A percentile compares a stretch with the other conserved stretches of the same genome.
These are phyloP conservation scores for Rhea pennata DNA, from an alignment of 2,113 vertebrate genomes.

Conservation along the genomic window DNA sequence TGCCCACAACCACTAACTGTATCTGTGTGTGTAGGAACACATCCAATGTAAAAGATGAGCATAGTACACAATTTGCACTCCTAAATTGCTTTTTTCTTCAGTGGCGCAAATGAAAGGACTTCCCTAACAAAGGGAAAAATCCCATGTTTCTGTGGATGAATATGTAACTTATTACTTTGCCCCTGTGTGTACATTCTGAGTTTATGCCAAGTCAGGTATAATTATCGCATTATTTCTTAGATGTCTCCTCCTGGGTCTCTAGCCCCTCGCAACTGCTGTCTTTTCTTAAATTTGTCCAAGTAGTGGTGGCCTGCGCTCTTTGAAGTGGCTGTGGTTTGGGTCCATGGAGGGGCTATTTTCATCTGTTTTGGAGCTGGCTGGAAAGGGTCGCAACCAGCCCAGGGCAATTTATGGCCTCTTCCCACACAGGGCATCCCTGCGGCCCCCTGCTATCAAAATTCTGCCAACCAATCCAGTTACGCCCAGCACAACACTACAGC, in stretches of 20 bases:
- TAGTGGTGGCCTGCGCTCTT: too few species aligned
- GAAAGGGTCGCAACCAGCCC: too few species aligned
- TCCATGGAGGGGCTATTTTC: too few species aligned
- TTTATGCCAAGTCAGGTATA: not conserved
- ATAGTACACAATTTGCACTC: not conserved
- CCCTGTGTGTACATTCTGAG: not conserved
- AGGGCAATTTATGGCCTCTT: too few species aligned
- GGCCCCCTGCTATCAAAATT: too few species aligned
- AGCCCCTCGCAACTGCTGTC: too few species aligned
- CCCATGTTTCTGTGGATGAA: not conserved
- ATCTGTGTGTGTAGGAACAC: not conserved
- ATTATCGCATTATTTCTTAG: not conserved
- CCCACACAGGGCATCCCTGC: too few species aligned
- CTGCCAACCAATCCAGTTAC: not conserved
- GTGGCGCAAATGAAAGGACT: not conserved
- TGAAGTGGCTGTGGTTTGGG: too few species aligned
- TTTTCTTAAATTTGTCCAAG: too few species aligned
- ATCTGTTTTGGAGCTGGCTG: too few species aligned
- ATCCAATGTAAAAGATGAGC: not conserved
- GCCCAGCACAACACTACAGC: too few species aligned
- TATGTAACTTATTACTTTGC: not conserved
- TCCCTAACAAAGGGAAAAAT: not conserved
- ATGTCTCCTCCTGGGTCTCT: too few species aligned
- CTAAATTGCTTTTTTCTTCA: not conserved
- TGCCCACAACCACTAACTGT: not conserved